These are phyloP conservation scores for Pedicia rivosa DNA, from an alignment of 2,888 invertebrate genomes.

Conservation along the genomic window DNA sequence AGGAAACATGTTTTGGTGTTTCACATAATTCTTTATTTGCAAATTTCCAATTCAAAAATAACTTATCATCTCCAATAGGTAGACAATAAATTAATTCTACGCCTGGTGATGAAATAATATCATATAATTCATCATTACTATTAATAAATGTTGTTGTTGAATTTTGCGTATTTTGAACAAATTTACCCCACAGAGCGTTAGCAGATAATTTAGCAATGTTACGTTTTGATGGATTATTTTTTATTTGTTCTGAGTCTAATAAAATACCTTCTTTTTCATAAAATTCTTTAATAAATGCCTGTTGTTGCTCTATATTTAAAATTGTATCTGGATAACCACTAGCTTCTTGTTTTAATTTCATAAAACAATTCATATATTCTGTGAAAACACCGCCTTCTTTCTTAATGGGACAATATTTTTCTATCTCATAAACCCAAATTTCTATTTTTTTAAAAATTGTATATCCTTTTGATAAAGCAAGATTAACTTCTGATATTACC, in stretches of 20 bases:
- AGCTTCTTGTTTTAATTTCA: slow-evolving; percentile 16
- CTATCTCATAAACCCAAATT: slow-evolving; percentile 18
- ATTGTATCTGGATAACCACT: slow-evolving; percentile 14
- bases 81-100: not conserved
- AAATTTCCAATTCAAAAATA: no score
- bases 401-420: slow-evolving; percentile 10
- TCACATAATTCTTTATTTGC: no score
- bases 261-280: slow-evolving; percentile 13
- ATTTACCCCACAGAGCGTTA: slow-evolving; percentile 19
- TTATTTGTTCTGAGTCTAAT: slow-evolving; percentile 13
- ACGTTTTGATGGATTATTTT: slow-evolving; percentile 15
- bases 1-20: no score
- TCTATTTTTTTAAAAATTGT: slow-evolving; percentile 15
- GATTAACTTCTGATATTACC: slow-evolving; percentile 18
- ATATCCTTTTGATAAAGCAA: slow-evolving; percentile 17
- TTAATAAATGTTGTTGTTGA: slow-evolving; percentile 12
- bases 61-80: no score
- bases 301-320: slow-evolving; percentile 9
- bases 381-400: slow-evolving; percentile 14
- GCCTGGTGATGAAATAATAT: slow-evolving; percentile 3
- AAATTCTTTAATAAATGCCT: slow-evolving; percentile 14
- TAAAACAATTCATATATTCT: slow-evolving; percentile 16
- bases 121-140: slow-evolving; percentile 7
- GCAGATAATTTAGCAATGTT: slow-evolving; percentile 16
- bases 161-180: slow-evolving; percentile 16